These are phyloP conservation scores for Ginglymostoma cirratum DNA, from an alignment of 2,113 vertebrate genomes.

Conservation along the genomic window DNA sequence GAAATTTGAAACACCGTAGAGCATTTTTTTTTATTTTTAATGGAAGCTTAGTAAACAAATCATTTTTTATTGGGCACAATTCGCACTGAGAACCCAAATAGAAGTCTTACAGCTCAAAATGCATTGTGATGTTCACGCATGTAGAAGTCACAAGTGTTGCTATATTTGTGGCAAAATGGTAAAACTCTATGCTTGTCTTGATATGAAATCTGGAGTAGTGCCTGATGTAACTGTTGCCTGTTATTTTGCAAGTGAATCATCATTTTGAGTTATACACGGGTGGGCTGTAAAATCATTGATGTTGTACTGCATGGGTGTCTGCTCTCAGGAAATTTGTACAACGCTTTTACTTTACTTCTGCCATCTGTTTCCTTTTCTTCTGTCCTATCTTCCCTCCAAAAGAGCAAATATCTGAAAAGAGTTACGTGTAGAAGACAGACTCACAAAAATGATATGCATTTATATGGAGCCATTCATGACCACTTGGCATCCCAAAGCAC, in stretches of 20 bases:
- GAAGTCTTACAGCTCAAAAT: neutral
- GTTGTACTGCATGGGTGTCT: neutral
- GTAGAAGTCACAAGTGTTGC: neutral
- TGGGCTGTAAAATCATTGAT: neutral
- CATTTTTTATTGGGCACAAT: neutral
- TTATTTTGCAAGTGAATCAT: neutral
- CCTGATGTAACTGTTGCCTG: neutral
- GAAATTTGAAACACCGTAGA: neutral
- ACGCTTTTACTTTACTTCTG: neutral
- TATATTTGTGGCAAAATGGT: neutral
- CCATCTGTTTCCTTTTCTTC: neutral
- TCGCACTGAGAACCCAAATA: neutral
- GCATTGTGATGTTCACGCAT: neutral
- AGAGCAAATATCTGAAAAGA: neutral
- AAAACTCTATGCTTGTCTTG: neutral
- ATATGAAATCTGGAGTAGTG: neutral
- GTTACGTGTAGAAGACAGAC: neutral
- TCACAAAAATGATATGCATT: neutral
- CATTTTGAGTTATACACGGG: neutral
- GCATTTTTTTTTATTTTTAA: neutral
- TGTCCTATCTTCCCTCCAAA: neutral
- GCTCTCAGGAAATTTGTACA: neutral
- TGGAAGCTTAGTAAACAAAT: neutral
- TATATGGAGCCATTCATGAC: neutral
- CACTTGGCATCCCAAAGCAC: neutral